Base-by-base conservation (phyloP, 2,797 vertebrate genomes). In the Gymnocypris eckloni region DNA sequence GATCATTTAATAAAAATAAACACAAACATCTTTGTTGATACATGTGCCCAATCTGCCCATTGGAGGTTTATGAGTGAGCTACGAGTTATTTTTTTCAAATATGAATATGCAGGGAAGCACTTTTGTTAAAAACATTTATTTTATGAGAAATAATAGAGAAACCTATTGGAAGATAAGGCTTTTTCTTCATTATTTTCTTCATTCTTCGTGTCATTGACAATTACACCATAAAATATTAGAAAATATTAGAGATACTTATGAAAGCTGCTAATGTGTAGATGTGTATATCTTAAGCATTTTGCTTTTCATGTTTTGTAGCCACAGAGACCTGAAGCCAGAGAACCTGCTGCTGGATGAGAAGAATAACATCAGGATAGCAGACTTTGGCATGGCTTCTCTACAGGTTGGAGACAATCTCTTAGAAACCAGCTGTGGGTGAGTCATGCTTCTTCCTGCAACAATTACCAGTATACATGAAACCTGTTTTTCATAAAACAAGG, bases 391-490 rank as follows among this genome's bases (percentile, higher is more conserved):
- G 97, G 97, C 97, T 16, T 97, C 97, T 1, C 95, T 97, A 93
- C 97, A 97, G 95, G 97, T 97, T 87, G 97, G 97, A 69, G 97
- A 97, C 94, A 97, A 96, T 94, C 95, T 97, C 89, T 93, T 97
- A 94, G 97, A 97, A 95, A 97, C 97, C 89, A 97, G 97, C 92
- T 97, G 97, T 67, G 97, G 97, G 97, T 97, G 92, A 95, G 96
- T 95, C 41, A 84, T 79, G 16, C 79, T 13, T 52, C 9, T 45
- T 39, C 25, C 59, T 41, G 33, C 76, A 28, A 54, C 41, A 52
- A 48, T 72, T 78, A 54, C 39, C 9, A 80, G 25, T 48, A 48
- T 64, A 79, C 0, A 0, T 79, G 15, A 66, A 18, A 28, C 8
- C 4, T 66, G 4, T 33, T 66, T 79, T 66, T 66, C 37, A 41